A percentile compares a stretch with the other conserved stretches of the same genome.
These are phyloP conservation scores for Orthosia cruda DNA, from an alignment of 2,888 invertebrate species.

Conservation along the genomic window DNA sequence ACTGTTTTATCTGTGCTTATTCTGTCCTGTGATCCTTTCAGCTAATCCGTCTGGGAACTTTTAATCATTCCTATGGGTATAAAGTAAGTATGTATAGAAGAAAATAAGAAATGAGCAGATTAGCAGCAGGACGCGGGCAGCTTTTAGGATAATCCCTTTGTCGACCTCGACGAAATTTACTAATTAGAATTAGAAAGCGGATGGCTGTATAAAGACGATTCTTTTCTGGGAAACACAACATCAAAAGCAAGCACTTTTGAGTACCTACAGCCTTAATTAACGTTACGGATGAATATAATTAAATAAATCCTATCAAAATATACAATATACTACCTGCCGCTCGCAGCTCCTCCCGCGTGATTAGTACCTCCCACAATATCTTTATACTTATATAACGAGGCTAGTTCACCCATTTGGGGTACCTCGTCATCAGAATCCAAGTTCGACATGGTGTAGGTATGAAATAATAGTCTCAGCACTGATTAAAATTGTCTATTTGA, in stretches of 20 bases:
- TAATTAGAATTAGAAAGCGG: slow-evolving; percentile 19
- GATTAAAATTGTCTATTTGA: too few relatives aligned
- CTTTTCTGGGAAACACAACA: slow-evolving; percentile 29
- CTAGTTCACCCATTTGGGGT: too few relatives aligned
- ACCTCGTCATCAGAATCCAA: too few relatives aligned
- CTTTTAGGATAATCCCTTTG: slow-evolving; percentile 37
- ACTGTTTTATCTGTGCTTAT: not conserved
- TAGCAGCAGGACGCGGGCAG: not conserved
- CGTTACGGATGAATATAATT: not conserved
- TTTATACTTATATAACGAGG: too few relatives aligned
- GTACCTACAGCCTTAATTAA: slow-evolving; percentile 12
- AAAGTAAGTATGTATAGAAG: not conserved
- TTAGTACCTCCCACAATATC: too few relatives aligned
- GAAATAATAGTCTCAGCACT: too few relatives aligned
- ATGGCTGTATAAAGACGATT: not conserved
- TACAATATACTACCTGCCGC: too few relatives aligned
- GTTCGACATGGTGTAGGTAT: too few relatives aligned
- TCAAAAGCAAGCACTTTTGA: slow-evolving; percentile 10
- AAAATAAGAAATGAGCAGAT: slow-evolving; percentile 18
- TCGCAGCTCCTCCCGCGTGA: too few relatives aligned
- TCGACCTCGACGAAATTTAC: not conserved
- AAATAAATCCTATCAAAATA: too few relatives aligned
- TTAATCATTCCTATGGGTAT: not conserved
- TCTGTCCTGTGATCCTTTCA: not conserved
- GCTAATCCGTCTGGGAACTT: not conserved